These are phyloP conservation scores for Ips nitidus DNA, from an alignment of 1,140 invertebrate genomes.

Conservation along the genomic window DNA sequence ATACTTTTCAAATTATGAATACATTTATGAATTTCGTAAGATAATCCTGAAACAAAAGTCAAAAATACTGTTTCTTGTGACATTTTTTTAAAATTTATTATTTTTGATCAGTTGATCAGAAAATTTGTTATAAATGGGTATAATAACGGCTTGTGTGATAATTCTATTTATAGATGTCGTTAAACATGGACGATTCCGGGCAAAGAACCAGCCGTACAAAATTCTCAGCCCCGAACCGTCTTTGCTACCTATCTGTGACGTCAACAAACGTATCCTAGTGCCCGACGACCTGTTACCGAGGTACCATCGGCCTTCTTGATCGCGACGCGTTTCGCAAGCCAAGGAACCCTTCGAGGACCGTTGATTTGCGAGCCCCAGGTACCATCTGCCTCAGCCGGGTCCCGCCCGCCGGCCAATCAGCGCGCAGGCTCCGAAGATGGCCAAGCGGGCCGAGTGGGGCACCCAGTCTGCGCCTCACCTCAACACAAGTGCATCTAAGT, in stretches of 20 bases:
- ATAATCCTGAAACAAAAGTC: too few species aligned
- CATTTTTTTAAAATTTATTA: too few species aligned
- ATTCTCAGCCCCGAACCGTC: too few species aligned
- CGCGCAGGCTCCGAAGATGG: constrained; percentile 48
- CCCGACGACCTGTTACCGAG: constrained; percentile 17
- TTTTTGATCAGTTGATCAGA: too few species aligned
- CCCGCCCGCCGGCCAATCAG: constrained; percentile 50
- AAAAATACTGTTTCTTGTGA: too few species aligned
- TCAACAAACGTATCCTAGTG: background rate
- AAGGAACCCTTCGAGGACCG: constrained; percentile 30
- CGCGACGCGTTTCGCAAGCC: constrained; percentile 24
- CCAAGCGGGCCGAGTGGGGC: constrained; percentile 48
- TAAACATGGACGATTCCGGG: too few species aligned
- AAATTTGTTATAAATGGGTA: too few species aligned
- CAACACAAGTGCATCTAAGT: constrained; percentile 48
- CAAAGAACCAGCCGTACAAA: too few species aligned
- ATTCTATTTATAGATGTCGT: too few species aligned
- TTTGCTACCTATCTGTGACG: constrained; percentile 5
- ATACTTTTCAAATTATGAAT: too few species aligned
- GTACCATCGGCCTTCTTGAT: constrained; percentile 8
- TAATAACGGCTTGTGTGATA: too few species aligned
- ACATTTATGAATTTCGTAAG: too few species aligned
- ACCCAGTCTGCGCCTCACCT: constrained; percentile 46
- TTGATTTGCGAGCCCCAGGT: constrained; percentile 47
- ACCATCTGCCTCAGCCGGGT: constrained; percentile 43